Conservation (phyloP, 2,888 invertebrate species). For the Lycaena phlaeas region DNA sequence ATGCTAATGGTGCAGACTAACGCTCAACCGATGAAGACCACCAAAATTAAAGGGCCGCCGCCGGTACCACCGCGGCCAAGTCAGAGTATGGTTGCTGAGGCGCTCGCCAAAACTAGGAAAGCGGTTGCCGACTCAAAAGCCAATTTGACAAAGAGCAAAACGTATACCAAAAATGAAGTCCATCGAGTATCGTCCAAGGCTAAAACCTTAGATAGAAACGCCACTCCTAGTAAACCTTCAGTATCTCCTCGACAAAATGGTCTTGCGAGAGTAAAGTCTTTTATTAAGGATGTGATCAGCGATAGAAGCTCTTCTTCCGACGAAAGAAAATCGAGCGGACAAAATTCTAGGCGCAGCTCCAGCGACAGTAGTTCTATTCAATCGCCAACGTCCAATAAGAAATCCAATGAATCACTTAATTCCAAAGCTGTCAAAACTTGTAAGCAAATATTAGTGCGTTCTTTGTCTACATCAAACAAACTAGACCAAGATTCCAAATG, state of each 20-base stretch:
- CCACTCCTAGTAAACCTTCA: slow-evolving; percentile 37
- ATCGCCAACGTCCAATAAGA: slow-evolving; percentile 43
- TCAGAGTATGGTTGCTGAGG: slow-evolving; percentile 80
- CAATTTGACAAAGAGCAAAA: slow-evolving; percentile 51
- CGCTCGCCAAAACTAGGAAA: slow-evolving; percentile 77
- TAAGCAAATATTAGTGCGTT: slow-evolving; percentile 65
- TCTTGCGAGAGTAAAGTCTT: slow-evolving; percentile 64
- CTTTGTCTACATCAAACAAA: slow-evolving; percentile 66
- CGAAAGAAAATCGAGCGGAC: slow-evolving; percentile 57
- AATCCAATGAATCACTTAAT: slow-evolving; percentile 56
- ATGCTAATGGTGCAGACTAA: slow-evolving; percentile 73
- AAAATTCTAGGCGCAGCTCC: slow-evolving; percentile 59
- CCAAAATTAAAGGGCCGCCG: slow-evolving; percentile 76
- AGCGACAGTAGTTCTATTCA: slow-evolving; percentile 59
- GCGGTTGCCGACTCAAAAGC: slow-evolving; percentile 65
- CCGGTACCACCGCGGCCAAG: slow-evolving; percentile 88
- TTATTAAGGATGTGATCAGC: slow-evolving; percentile 68
- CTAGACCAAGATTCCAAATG: slow-evolving; percentile 60
- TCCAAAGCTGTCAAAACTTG: slow-evolving; percentile 65
- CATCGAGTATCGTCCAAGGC: slow-evolving; percentile 38
- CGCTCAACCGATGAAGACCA: slow-evolving; percentile 68
- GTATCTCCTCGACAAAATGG: slow-evolving; percentile 65
- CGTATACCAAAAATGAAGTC: slow-evolving; percentile 46
- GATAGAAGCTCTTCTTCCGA: slow-evolving; percentile 66
- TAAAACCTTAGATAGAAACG: slow-evolving; percentile 55